A percentile compares a stretch with the other conserved stretches of the same genome.
Evolutionary conservation across 1,140 invertebrate genomes (phyloP).

Genomic region (Solenopsis invicta): DNA sequence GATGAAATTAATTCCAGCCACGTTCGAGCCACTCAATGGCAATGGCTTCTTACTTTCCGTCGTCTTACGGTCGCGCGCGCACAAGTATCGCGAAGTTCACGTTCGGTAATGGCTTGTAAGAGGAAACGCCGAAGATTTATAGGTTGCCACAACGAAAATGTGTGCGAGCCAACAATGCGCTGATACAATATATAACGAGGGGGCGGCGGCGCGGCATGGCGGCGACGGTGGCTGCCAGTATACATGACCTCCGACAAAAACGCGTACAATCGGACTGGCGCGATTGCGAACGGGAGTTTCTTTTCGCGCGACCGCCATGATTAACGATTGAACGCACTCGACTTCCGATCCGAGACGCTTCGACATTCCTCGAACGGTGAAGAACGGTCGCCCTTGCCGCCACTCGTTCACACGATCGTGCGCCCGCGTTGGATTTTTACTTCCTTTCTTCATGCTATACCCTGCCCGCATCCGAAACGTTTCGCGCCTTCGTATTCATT

Average conservation of each 20-base stretch:
- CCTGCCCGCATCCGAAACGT: constrained; percentile 65
- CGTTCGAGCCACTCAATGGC: constrained; percentile 72
- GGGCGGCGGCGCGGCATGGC: background rate
- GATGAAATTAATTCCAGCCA: constrained; percentile 76
- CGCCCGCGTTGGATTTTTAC: constrained; percentile 17
- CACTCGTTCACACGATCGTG: constrained; percentile 49
- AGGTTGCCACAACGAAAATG: constrained; percentile 80
- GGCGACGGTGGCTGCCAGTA: constrained; percentile 10
- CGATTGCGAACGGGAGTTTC: constrained; percentile 81
- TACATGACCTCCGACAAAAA: constrained; percentile 70
- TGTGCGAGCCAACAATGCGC: constrained; percentile 83
- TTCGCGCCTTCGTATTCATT: constrained; percentile 79
- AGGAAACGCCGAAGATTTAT: constrained; percentile 85
- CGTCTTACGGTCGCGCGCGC: constrained; percentile 66
- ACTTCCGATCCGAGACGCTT: constrained; percentile 84
- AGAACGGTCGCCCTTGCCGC: constrained; percentile 65
- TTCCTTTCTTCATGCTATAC: constrained; percentile 20
- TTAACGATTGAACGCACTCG: constrained; percentile 86
- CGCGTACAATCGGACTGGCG: constrained; percentile 67
- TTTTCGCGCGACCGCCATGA: constrained; percentile 81
- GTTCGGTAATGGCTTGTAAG: constrained; percentile 85
- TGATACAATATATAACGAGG: constrained; percentile 81
- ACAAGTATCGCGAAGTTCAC: constrained; percentile 72
- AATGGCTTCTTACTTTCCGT: constrained; percentile 75
- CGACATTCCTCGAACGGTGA: constrained; percentile 77